Evolutionary conservation across 1,140 invertebrate species (phyloP).

Genomic region (Conus betulinus): DNA sequence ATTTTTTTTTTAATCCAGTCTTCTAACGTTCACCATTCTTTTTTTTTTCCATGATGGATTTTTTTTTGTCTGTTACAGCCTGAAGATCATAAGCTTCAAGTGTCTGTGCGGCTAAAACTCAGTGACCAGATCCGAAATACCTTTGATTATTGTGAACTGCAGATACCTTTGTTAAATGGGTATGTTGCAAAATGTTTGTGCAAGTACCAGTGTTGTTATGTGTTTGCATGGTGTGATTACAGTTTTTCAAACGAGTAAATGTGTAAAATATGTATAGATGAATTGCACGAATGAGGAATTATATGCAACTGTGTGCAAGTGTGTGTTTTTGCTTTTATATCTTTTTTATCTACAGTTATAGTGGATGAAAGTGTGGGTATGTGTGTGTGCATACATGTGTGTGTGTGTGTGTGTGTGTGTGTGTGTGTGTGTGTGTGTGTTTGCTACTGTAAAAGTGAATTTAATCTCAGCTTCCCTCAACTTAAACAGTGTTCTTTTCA

Average conservation of each 20-base stretch:
- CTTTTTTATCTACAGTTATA: no score
- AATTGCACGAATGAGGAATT: neutral
- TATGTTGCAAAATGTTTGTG: slow-evolving; percentile 25
- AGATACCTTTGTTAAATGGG: slow-evolving; percentile 70
- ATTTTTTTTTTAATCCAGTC: no score
- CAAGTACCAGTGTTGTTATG: no score
- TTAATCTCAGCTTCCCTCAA: no score
- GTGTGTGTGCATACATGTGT: no score
- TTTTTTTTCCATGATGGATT: neutral
- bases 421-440: no score
- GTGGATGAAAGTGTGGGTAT: no score
- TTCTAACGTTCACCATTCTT: neutral
- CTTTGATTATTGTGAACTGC: slow-evolving; percentile 71
- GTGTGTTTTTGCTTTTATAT: neutral
- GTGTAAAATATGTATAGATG: no score
- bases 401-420: no score
- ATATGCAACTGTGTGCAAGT: slow-evolving; percentile 30
- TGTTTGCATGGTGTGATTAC: no score
- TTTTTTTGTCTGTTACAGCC: slow-evolving; percentile 46
- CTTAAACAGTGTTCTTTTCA: no score
- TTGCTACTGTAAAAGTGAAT: no score
- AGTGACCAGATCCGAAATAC: slow-evolving; percentile 64
- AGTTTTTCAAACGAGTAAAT: neutral
- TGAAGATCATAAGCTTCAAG: slow-evolving; percentile 51
- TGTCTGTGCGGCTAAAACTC: slow-evolving; percentile 61